These are phyloP conservation scores for Drosophila barbarae DNA, from an alignment of 2,888 invertebrate species.

Conservation along the genomic window DNA sequence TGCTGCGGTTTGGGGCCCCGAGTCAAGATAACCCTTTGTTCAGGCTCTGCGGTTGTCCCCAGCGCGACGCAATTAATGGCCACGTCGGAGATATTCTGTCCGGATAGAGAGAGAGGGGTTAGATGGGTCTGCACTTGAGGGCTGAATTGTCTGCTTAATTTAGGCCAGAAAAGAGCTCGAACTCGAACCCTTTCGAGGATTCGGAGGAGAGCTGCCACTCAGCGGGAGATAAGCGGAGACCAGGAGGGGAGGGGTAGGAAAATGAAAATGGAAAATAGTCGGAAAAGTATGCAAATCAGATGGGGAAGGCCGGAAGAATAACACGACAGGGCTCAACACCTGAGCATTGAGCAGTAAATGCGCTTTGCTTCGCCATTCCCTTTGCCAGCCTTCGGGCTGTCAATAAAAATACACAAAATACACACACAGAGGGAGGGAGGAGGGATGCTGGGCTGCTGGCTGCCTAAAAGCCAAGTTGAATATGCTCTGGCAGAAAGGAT, in stretches of 20 bases:
- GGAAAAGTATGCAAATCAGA: slow-evolving; percentile 69
- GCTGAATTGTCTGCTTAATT: slow-evolving; percentile 52
- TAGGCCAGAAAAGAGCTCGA: slow-evolving; percentile 38
- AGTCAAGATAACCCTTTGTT: slow-evolving; percentile 48
- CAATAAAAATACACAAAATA: slow-evolving; percentile 38
- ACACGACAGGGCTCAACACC: slow-evolving; percentile 61
- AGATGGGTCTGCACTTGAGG: slow-evolving; percentile 34
- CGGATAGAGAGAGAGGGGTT: slow-evolving; percentile 8
- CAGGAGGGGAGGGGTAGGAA: slow-evolving; percentile 4
- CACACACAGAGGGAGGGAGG: slow-evolving; percentile 6
- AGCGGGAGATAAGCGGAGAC: slow-evolving; percentile 49
- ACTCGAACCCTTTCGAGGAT: slow-evolving; percentile 34
- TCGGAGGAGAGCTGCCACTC: slow-evolving; percentile 42
- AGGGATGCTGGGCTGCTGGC: slow-evolving; percentile 14
- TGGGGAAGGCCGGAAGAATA: slow-evolving; percentile 48
- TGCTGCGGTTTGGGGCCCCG: slow-evolving; percentile 30
- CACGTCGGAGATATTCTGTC: slow-evolving; percentile 18
- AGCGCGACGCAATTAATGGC: slow-evolving; percentile 47
- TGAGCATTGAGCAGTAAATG: slow-evolving; percentile 61
- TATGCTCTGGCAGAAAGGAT: slow-evolving; percentile 60
- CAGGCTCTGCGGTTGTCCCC: slow-evolving; percentile 49
- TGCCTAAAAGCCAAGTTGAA: slow-evolving; percentile 67
- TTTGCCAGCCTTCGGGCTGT: slow-evolving; percentile 42
- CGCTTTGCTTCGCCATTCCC: slow-evolving; percentile 54
- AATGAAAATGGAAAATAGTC: slow-evolving; percentile 59